Evolutionary conservation across 2,113 vertebrate genomes (phyloP).

Genomic region (Rhynchomys soricoides): DNA sequence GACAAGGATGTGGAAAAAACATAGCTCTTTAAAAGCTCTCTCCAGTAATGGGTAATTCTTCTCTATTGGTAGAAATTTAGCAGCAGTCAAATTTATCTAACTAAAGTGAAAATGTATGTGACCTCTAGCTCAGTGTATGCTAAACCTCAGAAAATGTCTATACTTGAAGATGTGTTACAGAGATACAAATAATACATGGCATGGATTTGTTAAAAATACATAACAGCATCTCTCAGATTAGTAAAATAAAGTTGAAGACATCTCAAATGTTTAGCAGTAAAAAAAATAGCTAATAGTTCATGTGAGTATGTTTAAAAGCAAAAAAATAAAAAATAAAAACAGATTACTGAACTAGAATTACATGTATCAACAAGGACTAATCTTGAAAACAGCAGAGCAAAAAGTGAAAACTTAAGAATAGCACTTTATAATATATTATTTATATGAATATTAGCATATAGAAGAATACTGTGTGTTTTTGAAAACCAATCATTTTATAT

Average conservation of each 20-base stretch:
- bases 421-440: neutral
- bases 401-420: constrained; percentile 37
- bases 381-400: neutral
- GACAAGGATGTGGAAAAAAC: neutral
- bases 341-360: constrained; percentile 44
- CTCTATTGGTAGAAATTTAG: neutral
- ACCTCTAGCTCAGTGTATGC: neutral
- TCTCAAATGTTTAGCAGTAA: neutral
- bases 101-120: neutral
- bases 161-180: neutral
- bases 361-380: neutral
- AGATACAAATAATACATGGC: neutral
- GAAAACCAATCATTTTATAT: neutral
- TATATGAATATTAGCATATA: constrained; percentile 17
- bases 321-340: no score
- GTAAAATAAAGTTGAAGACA: neutral
- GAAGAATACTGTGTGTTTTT: neutral
- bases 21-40: neutral
- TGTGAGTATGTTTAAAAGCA: constrained; percentile 33
- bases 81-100: neutral
- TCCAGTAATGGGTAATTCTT: constrained; percentile 22
- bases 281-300: neutral
- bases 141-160: constrained; percentile 34
- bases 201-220: neutral
- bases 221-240: constrained; percentile 18